Conservation (phyloP, 2,797 vertebrate genomes). For the Schizopygopsis malacanthus region DNA sequence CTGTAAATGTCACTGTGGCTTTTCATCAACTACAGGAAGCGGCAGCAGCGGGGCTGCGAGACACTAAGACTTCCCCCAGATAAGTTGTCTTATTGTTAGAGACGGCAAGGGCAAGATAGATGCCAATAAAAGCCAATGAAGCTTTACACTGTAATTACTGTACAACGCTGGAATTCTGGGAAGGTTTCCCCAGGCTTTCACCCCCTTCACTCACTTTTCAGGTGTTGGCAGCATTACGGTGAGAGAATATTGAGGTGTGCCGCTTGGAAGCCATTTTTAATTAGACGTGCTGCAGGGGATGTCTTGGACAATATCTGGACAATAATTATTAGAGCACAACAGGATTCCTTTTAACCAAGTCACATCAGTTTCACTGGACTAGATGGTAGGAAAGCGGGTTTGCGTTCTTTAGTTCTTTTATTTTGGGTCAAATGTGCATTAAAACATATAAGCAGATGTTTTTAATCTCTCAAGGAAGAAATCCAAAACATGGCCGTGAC, state of each 20-base stretch:
- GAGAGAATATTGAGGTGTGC: constrained; percentile 51
- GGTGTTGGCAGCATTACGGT: constrained; percentile 39
- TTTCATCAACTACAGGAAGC: constrained; percentile 60
- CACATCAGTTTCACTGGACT: background rate
- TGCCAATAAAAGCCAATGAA: constrained; percentile 70
- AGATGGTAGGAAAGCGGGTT: background rate
- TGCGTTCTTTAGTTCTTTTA: background rate
- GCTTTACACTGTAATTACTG: constrained; percentile 71
- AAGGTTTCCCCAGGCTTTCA: constrained; percentile 45
- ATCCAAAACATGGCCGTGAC: constrained; percentile 2
- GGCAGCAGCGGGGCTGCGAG: constrained; percentile 40
- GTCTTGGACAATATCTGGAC: constrained; percentile 52
- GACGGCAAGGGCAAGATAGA: constrained; percentile 63
- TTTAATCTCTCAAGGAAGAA: constrained; percentile 9
- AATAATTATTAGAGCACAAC: constrained; percentile 55
- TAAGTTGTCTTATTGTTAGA: constrained; percentile 60
- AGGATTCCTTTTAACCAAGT: constrained; percentile 42
- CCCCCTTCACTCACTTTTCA: constrained; percentile 38
- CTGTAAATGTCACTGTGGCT: constrained; percentile 80
- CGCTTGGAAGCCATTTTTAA: constrained; percentile 61
- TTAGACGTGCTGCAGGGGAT: constrained; percentile 60
- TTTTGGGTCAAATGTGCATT: constrained; percentile 13
- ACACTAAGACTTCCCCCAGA: constrained; percentile 31
- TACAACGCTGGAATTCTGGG: constrained; percentile 53
- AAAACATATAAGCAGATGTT: constrained; percentile 24